These are phyloP conservation scores for Selenia dentaria DNA, from an alignment of 2,888 invertebrate genomes.

Conservation along the genomic window DNA sequence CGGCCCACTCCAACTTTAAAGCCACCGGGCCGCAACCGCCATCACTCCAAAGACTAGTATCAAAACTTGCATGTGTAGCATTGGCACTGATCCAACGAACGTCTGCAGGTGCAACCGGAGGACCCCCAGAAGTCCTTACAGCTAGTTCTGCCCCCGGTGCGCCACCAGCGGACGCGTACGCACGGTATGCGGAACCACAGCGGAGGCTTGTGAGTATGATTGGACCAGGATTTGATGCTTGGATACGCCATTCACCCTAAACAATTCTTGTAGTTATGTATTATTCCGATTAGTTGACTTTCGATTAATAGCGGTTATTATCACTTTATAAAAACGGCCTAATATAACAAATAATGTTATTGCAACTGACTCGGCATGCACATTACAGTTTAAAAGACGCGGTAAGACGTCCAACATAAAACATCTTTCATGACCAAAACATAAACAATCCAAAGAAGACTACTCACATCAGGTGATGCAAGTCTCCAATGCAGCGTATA, in stretches of 20 bases:
- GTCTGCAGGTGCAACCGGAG: slow-evolving; percentile 86
- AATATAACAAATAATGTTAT: too few relatives aligned
- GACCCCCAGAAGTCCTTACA: slow-evolving; percentile 92
- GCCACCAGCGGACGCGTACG: slow-evolving; percentile 92
- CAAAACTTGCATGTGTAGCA: slow-evolving; percentile 91
- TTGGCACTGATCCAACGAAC: slow-evolving; percentile 91
- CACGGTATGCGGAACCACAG: slow-evolving; percentile 93
- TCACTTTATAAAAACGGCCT: too few relatives aligned
- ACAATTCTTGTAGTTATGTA: not conserved
- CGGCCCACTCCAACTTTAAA: slow-evolving; percentile 89
- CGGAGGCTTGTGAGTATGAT: slow-evolving; percentile 88
- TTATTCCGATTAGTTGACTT: too few relatives aligned
- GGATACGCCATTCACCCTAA: slow-evolving; percentile 87
- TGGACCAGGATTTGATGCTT: slow-evolving; percentile 68
- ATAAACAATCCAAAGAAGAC: too few relatives aligned
- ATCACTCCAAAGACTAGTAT: slow-evolving; percentile 92
- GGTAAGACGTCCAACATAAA: too few relatives aligned
- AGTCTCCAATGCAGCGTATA: slow-evolving; percentile 89
- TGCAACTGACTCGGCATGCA: too few relatives aligned
- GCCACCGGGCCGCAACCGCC: slow-evolving; percentile 93
- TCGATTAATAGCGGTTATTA: too few relatives aligned
- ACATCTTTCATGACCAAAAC: too few relatives aligned
- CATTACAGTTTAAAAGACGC: too few relatives aligned
- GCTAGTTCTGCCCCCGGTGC: slow-evolving; percentile 89
- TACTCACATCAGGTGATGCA: slow-evolving; percentile 87